Conservation (phyloP, 2,888 invertebrate species). For the Zygaena filipendulae region DNA sequence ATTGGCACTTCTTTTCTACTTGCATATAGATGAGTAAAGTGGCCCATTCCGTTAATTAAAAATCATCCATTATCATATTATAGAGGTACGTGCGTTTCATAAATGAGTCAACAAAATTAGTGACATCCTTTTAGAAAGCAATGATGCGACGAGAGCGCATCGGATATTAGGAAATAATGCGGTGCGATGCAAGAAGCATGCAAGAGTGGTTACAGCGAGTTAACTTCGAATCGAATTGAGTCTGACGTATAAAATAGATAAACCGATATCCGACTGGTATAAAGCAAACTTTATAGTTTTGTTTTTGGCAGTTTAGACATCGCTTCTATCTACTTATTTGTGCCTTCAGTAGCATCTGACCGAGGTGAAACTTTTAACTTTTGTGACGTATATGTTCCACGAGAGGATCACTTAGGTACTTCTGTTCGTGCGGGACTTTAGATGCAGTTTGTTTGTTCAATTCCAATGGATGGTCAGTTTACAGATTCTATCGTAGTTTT, state of each 20-base stretch:
- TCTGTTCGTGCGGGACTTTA: slow-evolving; percentile 30
- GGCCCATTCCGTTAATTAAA: too few species aligned
- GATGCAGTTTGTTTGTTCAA: slow-evolving; percentile 21
- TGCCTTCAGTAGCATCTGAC: slow-evolving; percentile 56
- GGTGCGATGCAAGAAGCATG: too few species aligned
- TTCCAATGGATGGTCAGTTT: slow-evolving; percentile 14
- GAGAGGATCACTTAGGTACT: slow-evolving; percentile 50
- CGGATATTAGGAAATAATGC: too few species aligned
- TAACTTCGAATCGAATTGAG: slow-evolving; percentile 48
- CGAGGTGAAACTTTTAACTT: slow-evolving; percentile 60
- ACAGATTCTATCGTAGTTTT: slow-evolving; percentile 14
- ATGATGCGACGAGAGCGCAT: too few species aligned
- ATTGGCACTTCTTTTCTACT: too few species aligned
- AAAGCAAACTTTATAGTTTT: slow-evolving; percentile 68
- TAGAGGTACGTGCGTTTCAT: too few species aligned
- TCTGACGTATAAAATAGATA: slow-evolving; percentile 63
- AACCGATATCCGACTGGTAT: slow-evolving; percentile 59
- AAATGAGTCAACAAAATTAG: slow-evolving; percentile 2
- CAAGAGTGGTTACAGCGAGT: too few species aligned
- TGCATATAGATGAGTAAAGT: too few species aligned
- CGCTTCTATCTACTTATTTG: slow-evolving; percentile 64
- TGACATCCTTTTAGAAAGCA: slow-evolving; percentile 6
- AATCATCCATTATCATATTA: too few species aligned
- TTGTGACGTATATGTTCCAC: slow-evolving; percentile 45
- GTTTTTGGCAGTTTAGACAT: slow-evolving; percentile 69